A percentile compares a stretch with the other conserved stretches of the same genome.
Conservation (phyloP, 2,888 invertebrate genomes). For the Zaprionus bogoriensis region DNA sequence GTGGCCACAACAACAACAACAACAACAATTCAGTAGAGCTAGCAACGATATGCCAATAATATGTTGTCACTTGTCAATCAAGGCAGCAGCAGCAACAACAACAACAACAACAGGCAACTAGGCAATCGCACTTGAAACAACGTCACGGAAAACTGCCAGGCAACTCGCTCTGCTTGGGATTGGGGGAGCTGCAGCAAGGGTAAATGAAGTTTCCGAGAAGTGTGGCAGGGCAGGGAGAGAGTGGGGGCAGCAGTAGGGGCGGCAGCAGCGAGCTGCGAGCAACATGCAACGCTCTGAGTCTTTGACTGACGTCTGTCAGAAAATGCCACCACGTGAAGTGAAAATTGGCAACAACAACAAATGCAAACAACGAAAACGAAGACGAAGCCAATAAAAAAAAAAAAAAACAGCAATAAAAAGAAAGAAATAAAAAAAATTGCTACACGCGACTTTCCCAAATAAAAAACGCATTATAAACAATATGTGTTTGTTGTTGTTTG, state of each 20-base stretch:
- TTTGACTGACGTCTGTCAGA: conserved; percentile 76
- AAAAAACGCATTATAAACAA: conserved; percentile 74
- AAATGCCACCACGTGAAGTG: conserved; percentile 75
- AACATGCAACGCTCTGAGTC: conserved; percentile 57
- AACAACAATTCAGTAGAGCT: conserved; percentile 48
- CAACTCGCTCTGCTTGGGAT: conserved; percentile 12
- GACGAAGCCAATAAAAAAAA: conserved; percentile 46
- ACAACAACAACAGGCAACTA: conserved; percentile 21
- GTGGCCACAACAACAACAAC: conserved; percentile 24
- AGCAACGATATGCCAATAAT: conserved; percentile 75
- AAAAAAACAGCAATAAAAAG: conserved; percentile 10
- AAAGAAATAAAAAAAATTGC: conserved; percentile 49
- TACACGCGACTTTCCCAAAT: conserved; percentile 76
- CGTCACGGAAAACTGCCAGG: conserved; percentile 35
- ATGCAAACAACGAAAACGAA: conserved; percentile 41
- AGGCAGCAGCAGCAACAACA: conserved; percentile 47
- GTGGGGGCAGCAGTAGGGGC: not conserved
- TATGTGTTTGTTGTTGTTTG: conserved; percentile 48
- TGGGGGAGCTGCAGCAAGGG: conserved; percentile 1
- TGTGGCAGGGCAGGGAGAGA: not conserved
- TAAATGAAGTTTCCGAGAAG: not conserved
- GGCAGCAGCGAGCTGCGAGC: not conserved
- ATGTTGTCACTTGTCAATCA: conserved; percentile 79
- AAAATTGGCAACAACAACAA: conserved; percentile 67
- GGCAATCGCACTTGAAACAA: conserved; percentile 53